Evolutionary conservation across 2,113 vertebrate species (phyloP).

Genomic region (Lasiurus cinereus): DNA sequence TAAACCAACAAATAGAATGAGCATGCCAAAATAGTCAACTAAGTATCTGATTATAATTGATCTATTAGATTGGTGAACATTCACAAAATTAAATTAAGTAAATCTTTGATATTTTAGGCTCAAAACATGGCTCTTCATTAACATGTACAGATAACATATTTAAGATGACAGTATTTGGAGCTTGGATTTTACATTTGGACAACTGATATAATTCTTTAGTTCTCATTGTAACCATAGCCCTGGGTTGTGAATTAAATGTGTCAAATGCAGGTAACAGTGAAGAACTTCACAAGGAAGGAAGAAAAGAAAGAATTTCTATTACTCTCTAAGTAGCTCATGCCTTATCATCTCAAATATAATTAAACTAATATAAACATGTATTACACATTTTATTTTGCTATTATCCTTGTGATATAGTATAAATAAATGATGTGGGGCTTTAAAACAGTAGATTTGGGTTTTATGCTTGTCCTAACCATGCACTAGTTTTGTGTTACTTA

Average conservation of each 20-base stretch:
- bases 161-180: not conserved
- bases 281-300: conserved; percentile 39
- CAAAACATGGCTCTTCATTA: not conserved
- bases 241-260: not conserved
- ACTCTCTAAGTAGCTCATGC: not conserved
- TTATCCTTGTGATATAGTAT: not conserved
- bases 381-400: not conserved
- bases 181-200: not conserved
- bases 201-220: conserved; percentile 9
- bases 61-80: not conserved
- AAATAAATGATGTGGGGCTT: conserved; percentile 12
- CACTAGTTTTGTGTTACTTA: not conserved
- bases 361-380: not conserved
- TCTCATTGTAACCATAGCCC: not conserved
- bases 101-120: not conserved
- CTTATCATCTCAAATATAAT: not conserved
- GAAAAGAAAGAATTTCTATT: conserved; percentile 16
- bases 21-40: not conserved
- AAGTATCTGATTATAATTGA: not conserved
- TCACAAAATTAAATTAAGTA: conserved; percentile 6
- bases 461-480: not conserved
- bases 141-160: not conserved
- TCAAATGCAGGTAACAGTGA: not conserved
- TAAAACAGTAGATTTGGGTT: not conserved
- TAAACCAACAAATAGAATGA: not conserved